Conservation (phyloP, 2,113 vertebrate genomes). For the Beaufortia kweichowensis region DNA sequence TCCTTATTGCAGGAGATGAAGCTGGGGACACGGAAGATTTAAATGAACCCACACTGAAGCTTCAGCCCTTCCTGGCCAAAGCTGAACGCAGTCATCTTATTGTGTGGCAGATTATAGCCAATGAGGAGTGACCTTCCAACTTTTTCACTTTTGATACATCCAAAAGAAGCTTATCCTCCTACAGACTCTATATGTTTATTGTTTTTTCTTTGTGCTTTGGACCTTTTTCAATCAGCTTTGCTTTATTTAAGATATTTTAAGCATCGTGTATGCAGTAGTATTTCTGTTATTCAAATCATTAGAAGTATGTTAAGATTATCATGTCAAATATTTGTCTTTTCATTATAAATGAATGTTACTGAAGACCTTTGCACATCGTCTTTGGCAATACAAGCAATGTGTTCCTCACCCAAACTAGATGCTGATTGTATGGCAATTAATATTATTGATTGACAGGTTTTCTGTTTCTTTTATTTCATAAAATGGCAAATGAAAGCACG, state of each 20-base stretch:
- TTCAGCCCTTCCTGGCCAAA: conserved; percentile 90
- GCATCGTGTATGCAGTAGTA: neutral
- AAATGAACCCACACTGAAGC: conserved; percentile 81
- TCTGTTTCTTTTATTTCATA: neutral
- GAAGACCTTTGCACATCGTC: neutral
- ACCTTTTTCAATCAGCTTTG: conserved; percentile 36
- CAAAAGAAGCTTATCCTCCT: neutral
- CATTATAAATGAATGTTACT: neutral
- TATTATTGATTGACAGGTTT: neutral
- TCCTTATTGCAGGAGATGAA: conserved; percentile 82
- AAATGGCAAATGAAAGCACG: neutral
- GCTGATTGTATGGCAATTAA: neutral
- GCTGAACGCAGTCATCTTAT: conserved; percentile 97
- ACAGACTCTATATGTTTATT: neutral
- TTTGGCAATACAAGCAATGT: conserved; percentile 9
- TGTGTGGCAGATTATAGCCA: conserved; percentile 90
- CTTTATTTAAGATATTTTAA: conserved; percentile 28
- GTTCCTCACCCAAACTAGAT: too few relatives aligned
- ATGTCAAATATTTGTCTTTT: neutral
- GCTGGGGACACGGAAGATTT: conserved; percentile 82
- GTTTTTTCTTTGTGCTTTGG: conserved; percentile 63
- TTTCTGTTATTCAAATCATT: neutral
- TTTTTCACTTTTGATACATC: neutral
- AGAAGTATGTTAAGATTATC: neutral
- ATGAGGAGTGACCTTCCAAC: conserved; percentile 77